phyloP scores from a whole-genome alignment of 1,140 invertebrate species.

The Drosophila takahashii region DNA sequence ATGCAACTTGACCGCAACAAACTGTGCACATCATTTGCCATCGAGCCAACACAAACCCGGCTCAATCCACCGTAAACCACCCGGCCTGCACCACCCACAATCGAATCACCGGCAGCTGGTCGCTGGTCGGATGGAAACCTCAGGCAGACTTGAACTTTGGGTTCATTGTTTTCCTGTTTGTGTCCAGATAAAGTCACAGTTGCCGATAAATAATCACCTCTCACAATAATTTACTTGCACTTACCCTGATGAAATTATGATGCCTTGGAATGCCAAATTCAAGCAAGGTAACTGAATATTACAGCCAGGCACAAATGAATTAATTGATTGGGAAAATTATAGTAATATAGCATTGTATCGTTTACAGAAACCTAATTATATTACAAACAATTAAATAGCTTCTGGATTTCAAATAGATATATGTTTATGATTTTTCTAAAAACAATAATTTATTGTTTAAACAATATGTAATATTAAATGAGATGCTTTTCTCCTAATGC shows the following conservation, averaged over 20 bases:
- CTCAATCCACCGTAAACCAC: not conserved
- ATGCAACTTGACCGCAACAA: conserved; percentile 70
- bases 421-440: not conserved
- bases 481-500: conserved; percentile 3
- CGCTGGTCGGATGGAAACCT: conserved; percentile 19
- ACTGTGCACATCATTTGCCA: conserved; percentile 64
- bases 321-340: not conserved
- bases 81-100: not conserved
- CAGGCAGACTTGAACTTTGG: conserved; percentile 18
- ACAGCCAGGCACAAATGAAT: not conserved
- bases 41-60: not conserved
- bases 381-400: no score
- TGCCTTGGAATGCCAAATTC: not conserved
- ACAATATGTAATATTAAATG: not conserved
- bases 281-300: not conserved
- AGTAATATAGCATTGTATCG: not conserved
- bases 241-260: conserved; percentile 15
- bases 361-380: not conserved
- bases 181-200: conserved; percentile 20
- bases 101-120: conserved; percentile 1
- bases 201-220: conserved; percentile 21
- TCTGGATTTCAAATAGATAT: not conserved
- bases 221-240: conserved; percentile 18
- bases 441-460: not conserved
- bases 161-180: conserved; percentile 35